Percentiles rank a stretch among this genome's conserved stretches.
These are phyloP conservation scores for Lamprotornis superbus DNA, from an alignment of 2,113 vertebrate genomes.

Conservation along the genomic window DNA sequence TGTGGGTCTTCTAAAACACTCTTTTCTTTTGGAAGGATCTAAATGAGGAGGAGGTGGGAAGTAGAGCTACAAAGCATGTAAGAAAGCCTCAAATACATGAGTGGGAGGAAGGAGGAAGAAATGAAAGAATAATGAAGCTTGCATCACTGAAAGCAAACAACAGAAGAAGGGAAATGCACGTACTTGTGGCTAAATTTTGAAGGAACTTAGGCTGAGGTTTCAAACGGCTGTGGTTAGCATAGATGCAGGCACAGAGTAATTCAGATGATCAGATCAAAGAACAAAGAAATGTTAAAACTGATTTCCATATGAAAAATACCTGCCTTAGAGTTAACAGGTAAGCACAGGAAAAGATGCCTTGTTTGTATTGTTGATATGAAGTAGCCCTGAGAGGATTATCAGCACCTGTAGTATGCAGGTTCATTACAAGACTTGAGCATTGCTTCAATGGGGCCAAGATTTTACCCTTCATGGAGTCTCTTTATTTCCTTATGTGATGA, in stretches of 20 bases:
- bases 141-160: conserved; percentile 40
- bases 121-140: conserved; percentile 54
- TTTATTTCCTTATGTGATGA: background rate
- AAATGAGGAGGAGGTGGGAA: conserved; percentile 50
- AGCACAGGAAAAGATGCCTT: background rate
- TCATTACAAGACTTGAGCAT: background rate
- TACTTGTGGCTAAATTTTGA: conserved; percentile 23
- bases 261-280: background rate
- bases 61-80: conserved; percentile 37
- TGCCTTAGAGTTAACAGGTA: background rate
- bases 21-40: conserved; percentile 31
- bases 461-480: background rate
- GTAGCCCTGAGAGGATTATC: background rate
- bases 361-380: background rate
- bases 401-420: background rate
- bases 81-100: conserved; percentile 36
- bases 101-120: conserved; percentile 55
- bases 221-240: background rate
- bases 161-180: background rate
- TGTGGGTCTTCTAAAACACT: conserved; percentile 19
- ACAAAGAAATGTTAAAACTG: background rate
- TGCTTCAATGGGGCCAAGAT: background rate
- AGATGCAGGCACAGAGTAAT: background rate
- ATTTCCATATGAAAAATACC: conserved; percentile 19
- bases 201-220: conserved; percentile 7